phyloP scores from a whole-genome alignment of 2,113 vertebrate genomes.

The human region DNA sequence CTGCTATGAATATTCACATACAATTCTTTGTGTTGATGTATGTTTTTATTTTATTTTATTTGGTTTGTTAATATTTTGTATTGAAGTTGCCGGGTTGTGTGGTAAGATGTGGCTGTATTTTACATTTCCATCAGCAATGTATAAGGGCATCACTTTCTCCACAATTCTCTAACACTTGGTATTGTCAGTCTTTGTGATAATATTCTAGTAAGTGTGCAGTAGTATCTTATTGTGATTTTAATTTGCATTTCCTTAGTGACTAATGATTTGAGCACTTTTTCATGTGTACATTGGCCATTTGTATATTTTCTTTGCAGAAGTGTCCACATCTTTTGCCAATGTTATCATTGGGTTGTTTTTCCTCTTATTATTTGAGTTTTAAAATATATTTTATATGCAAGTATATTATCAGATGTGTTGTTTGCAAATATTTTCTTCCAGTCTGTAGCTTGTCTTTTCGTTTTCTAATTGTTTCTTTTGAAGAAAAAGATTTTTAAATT shows the following conservation, averaged over 20 bases:
- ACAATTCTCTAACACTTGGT: neutral
- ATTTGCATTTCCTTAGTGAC: neutral
- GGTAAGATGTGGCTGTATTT: neutral
- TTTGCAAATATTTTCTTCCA: neutral
- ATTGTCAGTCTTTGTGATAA: neutral
- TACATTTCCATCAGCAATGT: neutral
- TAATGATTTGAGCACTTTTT: neutral
- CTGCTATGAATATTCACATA: neutral
- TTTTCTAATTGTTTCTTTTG: neutral
- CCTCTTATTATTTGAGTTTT: neutral
- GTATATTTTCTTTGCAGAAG: neutral
- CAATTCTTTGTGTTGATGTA: neutral
- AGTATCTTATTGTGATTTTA: neutral
- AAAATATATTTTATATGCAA: neutral
- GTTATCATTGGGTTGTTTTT: neutral
- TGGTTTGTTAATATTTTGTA: no score
- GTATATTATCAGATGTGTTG: neutral
- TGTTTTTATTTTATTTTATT: neutral
- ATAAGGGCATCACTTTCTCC: neutral
- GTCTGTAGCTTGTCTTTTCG: neutral
- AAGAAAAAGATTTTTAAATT: neutral
- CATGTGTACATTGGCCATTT: neutral
- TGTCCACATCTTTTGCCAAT: neutral
- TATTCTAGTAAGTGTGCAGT: neutral
- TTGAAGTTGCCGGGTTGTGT: neutral